These are phyloP conservation scores for Ormyrus thymus DNA, from an alignment of 2,888 invertebrate genomes.

Conservation along the genomic window DNA sequence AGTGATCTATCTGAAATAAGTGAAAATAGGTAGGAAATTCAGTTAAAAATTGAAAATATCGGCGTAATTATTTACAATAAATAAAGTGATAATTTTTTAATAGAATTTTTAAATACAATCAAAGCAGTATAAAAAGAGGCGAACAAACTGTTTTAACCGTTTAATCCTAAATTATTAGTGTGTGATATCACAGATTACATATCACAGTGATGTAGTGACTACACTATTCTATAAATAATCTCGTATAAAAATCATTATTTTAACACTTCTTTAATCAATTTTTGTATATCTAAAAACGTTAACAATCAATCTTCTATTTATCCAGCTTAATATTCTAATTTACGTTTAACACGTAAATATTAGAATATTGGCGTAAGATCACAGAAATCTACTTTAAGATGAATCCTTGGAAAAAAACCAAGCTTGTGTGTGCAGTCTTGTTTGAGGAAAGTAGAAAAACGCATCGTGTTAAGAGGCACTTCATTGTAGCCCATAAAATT, in stretches of 20 bases:
- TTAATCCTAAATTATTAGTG: background rate
- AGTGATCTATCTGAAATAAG: slow-evolving; percentile 4
- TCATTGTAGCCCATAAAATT: slow-evolving; percentile 9
- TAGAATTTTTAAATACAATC: slow-evolving; percentile 48
- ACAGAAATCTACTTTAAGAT: no score
- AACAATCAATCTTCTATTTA: background rate
- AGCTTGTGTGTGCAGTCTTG: slow-evolving; percentile 19
- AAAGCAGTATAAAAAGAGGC: slow-evolving; percentile 47
- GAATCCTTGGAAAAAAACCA: background rate
- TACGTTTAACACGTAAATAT: no score
- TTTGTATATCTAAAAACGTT: background rate
- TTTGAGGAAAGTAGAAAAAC: slow-evolving; percentile 15
- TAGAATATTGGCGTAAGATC: no score
- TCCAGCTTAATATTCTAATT: background rate
- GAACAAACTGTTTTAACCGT: slow-evolving; percentile 15
- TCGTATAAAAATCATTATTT: slow-evolving; percentile 26
- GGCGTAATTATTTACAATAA: slow-evolving; percentile 44
- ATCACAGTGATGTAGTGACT: no score
- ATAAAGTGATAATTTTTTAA: slow-evolving; percentile 36
- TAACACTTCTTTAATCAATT: slow-evolving; percentile 22
- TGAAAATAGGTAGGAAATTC: slow-evolving; percentile 39
- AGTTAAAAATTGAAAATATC: slow-evolving; percentile 27
- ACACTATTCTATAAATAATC: slow-evolving; percentile 10
- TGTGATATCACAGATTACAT: no score
- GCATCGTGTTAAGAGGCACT: slow-evolving; percentile 16